Percentiles rank a stretch among this genome's conserved stretches.
phyloP scores from a whole-genome alignment of 2,797 vertebrate genomes.

The Clarias laeviceps region DNA sequence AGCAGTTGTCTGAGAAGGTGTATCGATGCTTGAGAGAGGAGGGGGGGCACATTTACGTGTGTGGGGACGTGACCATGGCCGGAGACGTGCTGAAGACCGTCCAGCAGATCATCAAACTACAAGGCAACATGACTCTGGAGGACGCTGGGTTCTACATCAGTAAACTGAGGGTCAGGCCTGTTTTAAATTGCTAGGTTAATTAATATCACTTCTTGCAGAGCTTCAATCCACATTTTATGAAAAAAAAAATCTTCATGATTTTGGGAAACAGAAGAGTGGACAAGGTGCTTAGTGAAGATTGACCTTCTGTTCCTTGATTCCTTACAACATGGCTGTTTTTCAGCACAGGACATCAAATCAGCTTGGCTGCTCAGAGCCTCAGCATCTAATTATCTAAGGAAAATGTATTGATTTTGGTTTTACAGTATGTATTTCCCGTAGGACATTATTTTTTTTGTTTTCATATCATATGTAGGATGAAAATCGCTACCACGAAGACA shows the following conservation, averaged over 20 bases:
- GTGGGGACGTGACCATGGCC: conserved; percentile 97
- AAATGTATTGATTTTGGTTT: background rate
- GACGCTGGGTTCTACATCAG: conserved; percentile 93
- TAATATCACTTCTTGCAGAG: background rate
- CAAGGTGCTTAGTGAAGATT: no score
- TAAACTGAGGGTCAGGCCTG: conserved; percentile 85
- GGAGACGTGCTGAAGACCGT: conserved; percentile 95
- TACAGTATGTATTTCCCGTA: background rate
- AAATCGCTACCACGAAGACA: conserved; percentile 97
- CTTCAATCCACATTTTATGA: no score
- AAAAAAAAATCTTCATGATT: background rate
- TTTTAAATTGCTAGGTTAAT: background rate
- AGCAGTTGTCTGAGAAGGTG: conserved; percentile 88
- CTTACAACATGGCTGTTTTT: background rate
- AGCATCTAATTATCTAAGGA: background rate
- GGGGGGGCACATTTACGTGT: conserved; percentile 94
- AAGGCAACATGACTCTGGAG: conserved; percentile 87
- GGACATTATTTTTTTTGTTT: background rate
- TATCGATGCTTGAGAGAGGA: conserved; percentile 89
- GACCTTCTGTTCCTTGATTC: background rate
- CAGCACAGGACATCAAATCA: background rate
- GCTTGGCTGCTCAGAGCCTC: background rate
- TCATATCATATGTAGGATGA: conserved; percentile 80
- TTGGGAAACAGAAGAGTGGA: background rate
- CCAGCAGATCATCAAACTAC: conserved; percentile 87